Evolutionary conservation across 1,140 invertebrate genomes (phyloP), one percentile per base, ranked within the genome.

Genomic region (Platyura marginata): DNA sequence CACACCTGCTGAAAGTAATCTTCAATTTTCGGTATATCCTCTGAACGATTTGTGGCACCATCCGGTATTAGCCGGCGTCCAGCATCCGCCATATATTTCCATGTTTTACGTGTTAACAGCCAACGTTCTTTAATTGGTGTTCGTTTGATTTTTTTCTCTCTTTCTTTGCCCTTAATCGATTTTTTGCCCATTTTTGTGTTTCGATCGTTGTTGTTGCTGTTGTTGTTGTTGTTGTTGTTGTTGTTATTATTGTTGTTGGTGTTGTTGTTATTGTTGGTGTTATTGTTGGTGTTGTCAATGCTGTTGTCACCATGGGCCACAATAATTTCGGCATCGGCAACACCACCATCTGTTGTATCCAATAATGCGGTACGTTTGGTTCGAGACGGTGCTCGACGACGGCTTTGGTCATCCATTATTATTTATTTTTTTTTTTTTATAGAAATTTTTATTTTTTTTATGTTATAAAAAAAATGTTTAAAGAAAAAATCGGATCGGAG

Each of bases 81-180:
- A 10, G 84, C 82, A 51, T 89, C 84, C 0, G 82, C 74, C 85
- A 90, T 90, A 56, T 88, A 88, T 44, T 82, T 68, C 85, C 85
- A 89, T 16, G 85, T 88, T 62, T 89, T 89, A 21, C 84, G 65
- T 4, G 84, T 87, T 18, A 88, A 66, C 22, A 89, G 64, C 85
- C 85, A 90, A 62, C 85, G 70, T 59, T 88, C 81, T 49, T 75
- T 75, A 33, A 70, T 66, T 34, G 68, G 68, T 42, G 72, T 77
- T 34, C 70, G 69, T 45, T 58, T 58, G 22, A 53, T 54, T 19
- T 19, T 19, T 19, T n/a, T 37, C 22, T 9, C 10, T n/a, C 56
- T 52, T 10, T 56, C 56, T 11, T 40, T 25, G 8, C 3, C 19
- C n/a, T 15, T 11, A 10, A 21, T 32, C 32, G 32, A 32, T 33